Evolutionary conservation across 2,113 vertebrate species (phyloP), one percentile per base, ranked within the genome.

Genomic region (Sapajus apella): DNA sequence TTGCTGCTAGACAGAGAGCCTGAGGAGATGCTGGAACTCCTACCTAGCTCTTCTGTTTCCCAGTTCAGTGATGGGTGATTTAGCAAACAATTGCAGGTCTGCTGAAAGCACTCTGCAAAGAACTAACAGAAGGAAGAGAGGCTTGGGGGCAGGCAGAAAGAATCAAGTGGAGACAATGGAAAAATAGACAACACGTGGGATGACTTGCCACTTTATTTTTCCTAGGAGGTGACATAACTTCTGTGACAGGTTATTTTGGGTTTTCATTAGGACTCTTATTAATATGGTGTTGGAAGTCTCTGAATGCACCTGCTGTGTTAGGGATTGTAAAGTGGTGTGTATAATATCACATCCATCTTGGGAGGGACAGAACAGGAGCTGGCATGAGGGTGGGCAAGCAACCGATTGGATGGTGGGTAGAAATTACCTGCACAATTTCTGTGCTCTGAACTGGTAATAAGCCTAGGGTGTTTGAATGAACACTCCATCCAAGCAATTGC

Each of bases 191-290:
- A 84, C 37, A 58, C 6, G 18, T 64, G 56, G 90, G n/a, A 47
- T 93, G 86, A 75, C 61, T 80, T 95, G 77, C 58, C 58, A 86
- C 87, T 97, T 97, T 87, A 80, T 84, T 94, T 97, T 97, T 96
- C 82, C 56, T 70, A 25, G 21, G 73, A 52, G 55, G 56, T 95
- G 81, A 97, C 76, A 86, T 50, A 70, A 85, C n/a, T 92, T 91
- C 76, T 75, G 72, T 92, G 87, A 87, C 92, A 96, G 73, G 73
- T 79, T 97, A 97, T 97, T 97, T 97, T 81, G 30, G 81, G 83
- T 95, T 81, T 95, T 97, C 96, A 70, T 98, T 97, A 96, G 85
- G 92, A 91, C 70, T 77, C 47, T 95, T 96, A 93, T 91, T 95
- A 96, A 91, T 83, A 86, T 66, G 87, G 66, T 92, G 76, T 75